Evolutionary conservation across 2,888 invertebrate species (phyloP).

Genomic region (Lysandra coridon): DNA sequence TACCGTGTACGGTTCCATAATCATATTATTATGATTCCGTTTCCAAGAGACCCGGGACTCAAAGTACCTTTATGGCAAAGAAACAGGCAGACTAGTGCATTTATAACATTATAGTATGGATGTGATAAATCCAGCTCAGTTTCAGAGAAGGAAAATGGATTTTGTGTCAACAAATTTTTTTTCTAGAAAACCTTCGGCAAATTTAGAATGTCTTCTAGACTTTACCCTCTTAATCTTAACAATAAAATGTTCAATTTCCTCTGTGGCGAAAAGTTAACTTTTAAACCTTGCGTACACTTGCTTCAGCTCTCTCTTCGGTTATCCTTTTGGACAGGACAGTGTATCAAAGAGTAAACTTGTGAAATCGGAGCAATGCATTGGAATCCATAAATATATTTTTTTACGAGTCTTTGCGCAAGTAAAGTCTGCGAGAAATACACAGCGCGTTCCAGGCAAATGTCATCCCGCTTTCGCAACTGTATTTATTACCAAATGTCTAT

Average conservation of each 20-base stretch:
- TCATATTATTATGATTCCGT: background rate
- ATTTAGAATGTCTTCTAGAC: no score
- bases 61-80: background rate
- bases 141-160: background rate
- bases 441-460: conserved; percentile 61
- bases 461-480: conserved; percentile 67
- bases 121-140: background rate
- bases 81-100: background rate
- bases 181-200: no score
- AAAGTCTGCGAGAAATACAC: conserved; percentile 39
- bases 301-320: background rate
- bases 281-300: background rate
- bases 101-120: background rate
- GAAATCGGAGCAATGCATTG: conserved; percentile 1
- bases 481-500: conserved; percentile 68
- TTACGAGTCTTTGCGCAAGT: conserved; percentile 36
- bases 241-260: no score
- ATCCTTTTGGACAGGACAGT: background rate
- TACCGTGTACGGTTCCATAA: no score
- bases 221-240: no score
- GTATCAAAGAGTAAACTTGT: background rate
- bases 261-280: background rate
- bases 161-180: no score
- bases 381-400: conserved; percentile 32
- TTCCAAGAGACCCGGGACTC: background rate